Base-by-base conservation (phyloP, 1,140 invertebrate genomes). In the Pantala flavescens region DNA sequence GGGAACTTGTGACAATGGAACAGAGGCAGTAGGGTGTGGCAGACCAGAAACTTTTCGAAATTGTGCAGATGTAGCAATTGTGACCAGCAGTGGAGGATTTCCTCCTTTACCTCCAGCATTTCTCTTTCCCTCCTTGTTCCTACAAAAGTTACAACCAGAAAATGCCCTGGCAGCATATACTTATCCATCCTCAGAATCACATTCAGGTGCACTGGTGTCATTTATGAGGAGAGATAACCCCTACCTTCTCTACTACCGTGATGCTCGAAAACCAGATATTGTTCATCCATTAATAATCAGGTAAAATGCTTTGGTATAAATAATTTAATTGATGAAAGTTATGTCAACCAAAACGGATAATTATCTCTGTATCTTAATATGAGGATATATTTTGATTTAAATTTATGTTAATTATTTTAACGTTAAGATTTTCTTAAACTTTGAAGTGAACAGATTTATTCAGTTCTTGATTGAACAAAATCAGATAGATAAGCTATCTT, bases 21-120 rank as follows among this genome's bases (percentile, higher is more conserved):
- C 91, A 11, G 90, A 93, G 81, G 90, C 90, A 0, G 88, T 93
- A 0, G 93, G 94, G 0, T 96, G 93, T 79, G 94, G 94, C 23
- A 86, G 86, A 74, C 91, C 94, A 70, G 93, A 96, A 83, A 94
- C 91, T 0, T 96, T 95, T 81, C 85, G 91, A 70, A 95, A 95
- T 79, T 96, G 94, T 80, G 94, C 93, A 0, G 93, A 96, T 80
- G 86, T 96, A 63, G 88, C 86, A 43, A 91, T 96, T 71, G 84
- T 90, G 0, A 91, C 91, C 3, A 93, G 88, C 77, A 90, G 90
- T 0, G 89, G 89, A 7, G 90, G 90, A 14, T 84, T 89, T 0
- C 87, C 87, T 23, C 84, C 85, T 21, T 63, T 63, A 14, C 49
- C 49, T 19, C 49, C 49, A 63, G 14, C 49, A 3, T 63, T 63